A percentile compares a stretch with the other conserved stretches of the same genome.
Evolutionary conservation across 2,888 invertebrate species (phyloP).

Genomic region (Cremastinae sp.): DNA sequence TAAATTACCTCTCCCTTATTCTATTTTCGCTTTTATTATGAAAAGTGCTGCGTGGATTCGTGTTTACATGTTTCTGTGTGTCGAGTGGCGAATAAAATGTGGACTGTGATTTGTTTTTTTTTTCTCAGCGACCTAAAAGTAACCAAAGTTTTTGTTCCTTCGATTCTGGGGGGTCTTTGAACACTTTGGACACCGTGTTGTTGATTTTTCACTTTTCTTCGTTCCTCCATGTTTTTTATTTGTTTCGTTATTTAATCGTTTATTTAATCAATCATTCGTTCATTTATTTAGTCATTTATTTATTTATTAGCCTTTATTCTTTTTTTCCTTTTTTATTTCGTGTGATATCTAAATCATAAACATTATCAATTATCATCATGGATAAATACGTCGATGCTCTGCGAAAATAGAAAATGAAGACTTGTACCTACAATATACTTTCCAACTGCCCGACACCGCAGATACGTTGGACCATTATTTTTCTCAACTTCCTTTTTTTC

Average conservation of each 20-base stretch:
- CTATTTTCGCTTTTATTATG: constrained; percentile 10
- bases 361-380: constrained; percentile 53
- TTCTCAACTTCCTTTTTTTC: constrained; percentile 31
- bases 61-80: constrained; percentile 21
- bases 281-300: too few species aligned
- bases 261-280: too few species aligned
- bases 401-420: constrained; percentile 62
- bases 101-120: constrained; percentile 25
- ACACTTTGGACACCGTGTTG: constrained; percentile 51
- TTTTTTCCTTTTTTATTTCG: constrained; percentile 4
- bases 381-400: constrained; percentile 59
- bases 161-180: constrained; percentile 25
- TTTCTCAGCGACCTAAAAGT: constrained; percentile 17
- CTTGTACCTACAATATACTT: constrained; percentile 58
- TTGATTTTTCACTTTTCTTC: constrained; percentile 10
- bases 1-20: constrained; percentile 50
- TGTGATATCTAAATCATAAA: constrained; percentile 43
- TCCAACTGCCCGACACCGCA: constrained; percentile 62
- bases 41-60: not conserved
- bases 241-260: not conserved
- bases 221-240: constrained; percentile 1
- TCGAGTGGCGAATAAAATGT: constrained; percentile 49
- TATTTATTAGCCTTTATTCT: not conserved
- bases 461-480: constrained; percentile 62
- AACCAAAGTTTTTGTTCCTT: constrained; percentile 20